phyloP scores from a whole-genome alignment of 2,888 invertebrate genomes.

The Archips xylosteana region DNA sequence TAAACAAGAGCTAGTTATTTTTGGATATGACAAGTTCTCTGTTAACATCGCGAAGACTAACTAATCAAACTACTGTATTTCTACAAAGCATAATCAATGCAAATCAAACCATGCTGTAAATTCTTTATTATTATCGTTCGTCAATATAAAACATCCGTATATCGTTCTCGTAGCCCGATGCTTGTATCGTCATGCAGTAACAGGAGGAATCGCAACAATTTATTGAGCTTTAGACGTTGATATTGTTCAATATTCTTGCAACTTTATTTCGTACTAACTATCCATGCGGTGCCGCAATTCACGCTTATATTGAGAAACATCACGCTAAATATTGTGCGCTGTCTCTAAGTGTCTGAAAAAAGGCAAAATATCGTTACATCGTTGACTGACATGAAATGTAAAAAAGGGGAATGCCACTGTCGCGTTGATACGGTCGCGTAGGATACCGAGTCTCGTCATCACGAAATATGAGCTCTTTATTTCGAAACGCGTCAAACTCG shows the following conservation, averaged over 20 bases:
- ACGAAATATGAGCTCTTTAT: conserved; percentile 82
- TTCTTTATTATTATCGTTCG: conserved; percentile 1
- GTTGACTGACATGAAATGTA: conserved; percentile 51
- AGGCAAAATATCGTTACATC: conserved; percentile 52
- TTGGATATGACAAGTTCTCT: not conserved
- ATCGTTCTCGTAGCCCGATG: conserved; percentile 9
- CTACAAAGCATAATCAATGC: conserved; percentile 32
- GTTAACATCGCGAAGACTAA: not conserved
- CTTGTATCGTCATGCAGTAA: conserved; percentile 23
- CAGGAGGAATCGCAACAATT: not conserved
- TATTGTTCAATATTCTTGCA: conserved; percentile 11
- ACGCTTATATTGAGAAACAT: conserved; percentile 38
- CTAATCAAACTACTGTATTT: conserved; percentile 19
- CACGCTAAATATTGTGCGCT: conserved; percentile 41
- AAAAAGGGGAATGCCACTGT: conserved; percentile 52
- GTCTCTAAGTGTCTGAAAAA: conserved; percentile 42
- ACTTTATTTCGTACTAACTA: conserved; percentile 24
- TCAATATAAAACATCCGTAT: conserved; percentile 8
- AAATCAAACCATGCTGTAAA: conserved; percentile 23
- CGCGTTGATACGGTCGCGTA: conserved; percentile 49
- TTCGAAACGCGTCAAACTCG: conserved; percentile 65
- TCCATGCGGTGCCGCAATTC: conserved; percentile 42
- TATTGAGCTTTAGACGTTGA: conserved; percentile 1
- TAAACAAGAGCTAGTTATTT: not conserved
- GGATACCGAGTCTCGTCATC: conserved; percentile 64